Conservation (phyloP, 2,113 vertebrate genomes). For the Cheirogaleus medius region DNA sequence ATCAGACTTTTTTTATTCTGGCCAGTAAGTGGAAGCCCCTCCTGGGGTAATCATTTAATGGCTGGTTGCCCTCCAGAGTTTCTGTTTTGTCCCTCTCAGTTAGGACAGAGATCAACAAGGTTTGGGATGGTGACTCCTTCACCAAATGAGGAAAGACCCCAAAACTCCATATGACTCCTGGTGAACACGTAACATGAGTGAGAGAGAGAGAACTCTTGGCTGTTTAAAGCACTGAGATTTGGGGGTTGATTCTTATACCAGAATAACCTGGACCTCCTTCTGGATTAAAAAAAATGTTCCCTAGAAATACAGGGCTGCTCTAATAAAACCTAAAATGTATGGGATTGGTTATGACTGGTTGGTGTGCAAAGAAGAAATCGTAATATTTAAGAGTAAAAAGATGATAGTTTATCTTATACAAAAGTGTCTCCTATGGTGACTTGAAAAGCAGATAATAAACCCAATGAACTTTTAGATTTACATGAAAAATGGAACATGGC, state of each 20-base stretch:
- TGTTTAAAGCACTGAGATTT: not conserved
- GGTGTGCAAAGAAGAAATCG: not conserved
- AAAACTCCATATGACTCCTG: not conserved
- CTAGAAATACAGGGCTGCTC: not conserved
- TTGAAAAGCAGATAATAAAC: not conserved
- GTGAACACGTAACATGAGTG: not conserved
- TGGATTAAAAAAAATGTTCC: not conserved
- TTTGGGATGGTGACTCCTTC: not conserved
- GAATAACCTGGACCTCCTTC: not conserved
- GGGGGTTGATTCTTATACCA: not conserved
- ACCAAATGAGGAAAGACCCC: not conserved
- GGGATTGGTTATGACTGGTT: not conserved
- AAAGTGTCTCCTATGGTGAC: not conserved
- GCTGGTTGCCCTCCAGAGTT: not conserved
- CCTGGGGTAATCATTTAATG: not conserved
- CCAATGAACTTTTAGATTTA: not conserved
- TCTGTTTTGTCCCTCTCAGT: not conserved
- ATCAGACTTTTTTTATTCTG: not conserved
- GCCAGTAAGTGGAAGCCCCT: not conserved
- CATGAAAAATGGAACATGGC: not conserved
- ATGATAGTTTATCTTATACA: not conserved
- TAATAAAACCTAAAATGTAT: not conserved
- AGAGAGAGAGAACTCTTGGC: not conserved
- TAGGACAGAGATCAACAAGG: not conserved
- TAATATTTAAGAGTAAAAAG: not conserved